Evolutionary conservation across 2,797 vertebrate species (phyloP).

Genomic region (Eulemur albifrons): DNA sequence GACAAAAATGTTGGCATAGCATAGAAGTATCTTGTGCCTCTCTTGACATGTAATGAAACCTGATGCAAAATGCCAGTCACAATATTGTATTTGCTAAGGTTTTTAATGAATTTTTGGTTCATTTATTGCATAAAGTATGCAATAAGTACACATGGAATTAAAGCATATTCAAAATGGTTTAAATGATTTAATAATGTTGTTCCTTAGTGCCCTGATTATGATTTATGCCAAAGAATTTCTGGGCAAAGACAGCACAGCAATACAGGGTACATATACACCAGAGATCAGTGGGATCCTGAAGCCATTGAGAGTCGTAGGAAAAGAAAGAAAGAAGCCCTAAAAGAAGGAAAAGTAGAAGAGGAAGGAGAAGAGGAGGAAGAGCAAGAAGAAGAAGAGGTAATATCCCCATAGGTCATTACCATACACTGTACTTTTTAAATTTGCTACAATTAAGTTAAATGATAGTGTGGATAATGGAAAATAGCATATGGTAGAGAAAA

Average conservation of each 20-base stretch:
- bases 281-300: constrained; percentile 87
- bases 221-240: constrained; percentile 89
- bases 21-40: not conserved
- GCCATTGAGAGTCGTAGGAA: constrained; percentile 79
- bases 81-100: not conserved
- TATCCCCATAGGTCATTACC: not conserved
- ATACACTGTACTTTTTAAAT: not conserved
- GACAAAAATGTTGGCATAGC: not conserved
- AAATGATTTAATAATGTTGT: constrained; percentile 36
- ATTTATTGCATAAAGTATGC: not conserved
- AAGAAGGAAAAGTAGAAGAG: constrained; percentile 78
- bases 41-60: not conserved
- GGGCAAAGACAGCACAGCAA: constrained; percentile 89
- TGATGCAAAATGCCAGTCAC: not conserved
- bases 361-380: constrained; percentile 81
- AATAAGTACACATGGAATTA: not conserved
- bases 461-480: not conserved
- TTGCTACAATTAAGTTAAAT: not conserved
- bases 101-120: not conserved
- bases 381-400: constrained; percentile 83
- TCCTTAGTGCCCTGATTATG: constrained; percentile 91
- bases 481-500: not conserved
- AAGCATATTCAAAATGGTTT: not conserved
- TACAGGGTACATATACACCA: constrained; percentile 87
- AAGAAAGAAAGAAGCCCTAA: constrained; percentile 71